Percentiles rank a stretch among this genome's conserved stretches.
Conservation (phyloP, 2,113 vertebrate genomes). For the Athene noctua region DNA sequence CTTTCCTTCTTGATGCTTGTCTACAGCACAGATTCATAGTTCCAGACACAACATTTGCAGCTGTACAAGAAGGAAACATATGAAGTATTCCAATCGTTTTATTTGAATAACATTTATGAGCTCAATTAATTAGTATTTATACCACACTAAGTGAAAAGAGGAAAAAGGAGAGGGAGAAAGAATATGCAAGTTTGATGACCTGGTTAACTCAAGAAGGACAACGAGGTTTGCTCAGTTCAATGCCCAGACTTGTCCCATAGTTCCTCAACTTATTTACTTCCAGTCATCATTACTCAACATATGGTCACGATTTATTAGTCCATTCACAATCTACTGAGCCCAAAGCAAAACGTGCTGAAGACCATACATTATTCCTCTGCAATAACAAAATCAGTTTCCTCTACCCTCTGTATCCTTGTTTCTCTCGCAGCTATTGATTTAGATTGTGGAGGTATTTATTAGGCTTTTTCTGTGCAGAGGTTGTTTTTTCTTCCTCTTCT, state of each 20-base stretch:
- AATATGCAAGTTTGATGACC: slow-evolving; percentile 60
- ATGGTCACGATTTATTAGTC: slow-evolving; percentile 28
- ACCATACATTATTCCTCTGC: not conserved
- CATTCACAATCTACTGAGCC: slow-evolving; percentile 43
- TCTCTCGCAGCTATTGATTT: not conserved
- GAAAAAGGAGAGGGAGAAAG: slow-evolving; percentile 46
- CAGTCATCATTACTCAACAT: slow-evolving; percentile 23
- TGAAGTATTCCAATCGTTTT: slow-evolving; percentile 59
- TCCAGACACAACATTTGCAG: slow-evolving; percentile 50
- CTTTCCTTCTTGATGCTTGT: slow-evolving; percentile 65
- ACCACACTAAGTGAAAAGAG: slow-evolving; percentile 54
- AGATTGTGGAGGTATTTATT: slow-evolving; percentile 56
- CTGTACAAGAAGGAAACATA: slow-evolving; percentile 63
- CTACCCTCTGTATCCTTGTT: not conserved
- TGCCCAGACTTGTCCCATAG: slow-evolving; percentile 51
- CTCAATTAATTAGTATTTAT: slow-evolving; percentile 60
- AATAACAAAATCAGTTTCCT: slow-evolving; percentile 5
- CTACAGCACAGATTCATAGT: slow-evolving; percentile 62
- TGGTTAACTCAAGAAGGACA: slow-evolving; percentile 45
- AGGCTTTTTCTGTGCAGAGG: not conserved
- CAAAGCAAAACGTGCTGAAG: slow-evolving; percentile 1
- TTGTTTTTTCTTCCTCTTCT: slow-evolving; percentile 67
- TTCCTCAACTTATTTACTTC: slow-evolving; percentile 48
- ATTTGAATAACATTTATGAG: slow-evolving; percentile 61
- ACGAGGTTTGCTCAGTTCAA: slow-evolving; percentile 47